Evolutionary conservation across 2,888 invertebrate species (phyloP), one percentile per base, ranked within the genome.

Genomic region (Coenonympha arcania): DNA sequence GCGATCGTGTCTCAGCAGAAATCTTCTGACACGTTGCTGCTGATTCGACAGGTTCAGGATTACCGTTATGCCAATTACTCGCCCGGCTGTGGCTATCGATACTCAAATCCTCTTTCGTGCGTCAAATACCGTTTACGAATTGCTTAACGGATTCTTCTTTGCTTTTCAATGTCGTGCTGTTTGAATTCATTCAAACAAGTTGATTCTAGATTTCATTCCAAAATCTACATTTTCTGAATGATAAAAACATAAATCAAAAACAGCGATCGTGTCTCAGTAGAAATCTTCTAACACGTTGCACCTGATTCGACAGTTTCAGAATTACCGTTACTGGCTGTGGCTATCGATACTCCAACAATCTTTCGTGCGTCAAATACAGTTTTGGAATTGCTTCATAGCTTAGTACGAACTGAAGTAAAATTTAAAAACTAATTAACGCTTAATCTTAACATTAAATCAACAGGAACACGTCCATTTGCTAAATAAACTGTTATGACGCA

Each of bases 1-100:
- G n/a, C n/a, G n/a, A n/a, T n/a, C n/a, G n/a, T n/a, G n/a, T n/a
- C n/a, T n/a, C n/a, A n/a, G n/a, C n/a, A n/a, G n/a, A n/a, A n/a
- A n/a, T n/a, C n/a, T n/a, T n/a, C n/a, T n/a, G n/a, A 87, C 87
- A 87, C 87, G 87, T 87, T 87, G 86, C 85, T 82, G 86, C 84
- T 85, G 86, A 86, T 86, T 85, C 84, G 83, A 76, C 80, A 82
- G 85, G 85, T 79, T 84, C 79, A 77, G 83, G 83, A 82, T 84
- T 81, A 79, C 80, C 76, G 78, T 73, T 69, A 73, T 76, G 77
- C 81, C 83, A 78, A 78, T 82, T 80, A 80, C 79, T 73, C 73
- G 67, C 61, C 70, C 71, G 77, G 81, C 75, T 82, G 80, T 81
- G 77, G 81, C 75, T 82, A 81, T 81, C 77, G 78, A 79, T 80